Percentiles rank a stretch among this genome's conserved stretches.
These are phyloP conservation scores for Malurus melanocephalus DNA, from an alignment of 2,113 vertebrate species.

Conservation along the genomic window DNA sequence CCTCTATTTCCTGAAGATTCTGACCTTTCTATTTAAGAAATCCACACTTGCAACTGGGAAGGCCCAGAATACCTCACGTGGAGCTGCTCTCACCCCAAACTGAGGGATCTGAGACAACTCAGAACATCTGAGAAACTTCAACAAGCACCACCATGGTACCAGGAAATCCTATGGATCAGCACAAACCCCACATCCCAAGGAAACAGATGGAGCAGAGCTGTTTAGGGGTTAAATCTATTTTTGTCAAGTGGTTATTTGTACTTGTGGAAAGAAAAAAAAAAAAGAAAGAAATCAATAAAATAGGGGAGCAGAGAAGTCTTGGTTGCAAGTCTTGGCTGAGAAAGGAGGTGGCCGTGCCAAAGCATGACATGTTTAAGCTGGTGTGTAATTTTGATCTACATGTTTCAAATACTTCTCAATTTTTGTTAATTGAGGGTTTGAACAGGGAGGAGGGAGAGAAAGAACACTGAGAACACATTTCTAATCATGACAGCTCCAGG, in stretches of 20 bases:
- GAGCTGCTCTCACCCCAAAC: not conserved
- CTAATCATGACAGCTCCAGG: not conserved
- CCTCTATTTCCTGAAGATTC: not conserved
- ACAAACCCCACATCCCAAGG: not conserved
- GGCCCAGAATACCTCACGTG: not conserved
- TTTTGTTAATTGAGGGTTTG: constrained; percentile 32
- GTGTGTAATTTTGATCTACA: constrained; percentile 46
- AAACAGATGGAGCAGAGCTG: not conserved
- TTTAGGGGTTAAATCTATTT: not conserved
- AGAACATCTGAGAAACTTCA: not conserved
- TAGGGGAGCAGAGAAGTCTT: constrained; percentile 17
- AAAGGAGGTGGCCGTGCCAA: constrained; percentile 1
- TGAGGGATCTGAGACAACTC: not conserved
- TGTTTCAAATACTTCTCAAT: constrained; percentile 63
- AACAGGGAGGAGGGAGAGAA: not conserved
- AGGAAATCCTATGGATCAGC: not conserved
- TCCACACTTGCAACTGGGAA: not conserved
- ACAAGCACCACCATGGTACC: accelerated
- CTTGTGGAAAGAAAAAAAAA: not conserved
- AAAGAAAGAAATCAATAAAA: constrained; percentile 20
- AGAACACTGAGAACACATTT: constrained; percentile 14
- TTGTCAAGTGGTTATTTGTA: not conserved
- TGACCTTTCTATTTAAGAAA: not conserved
- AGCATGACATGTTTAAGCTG: not conserved
- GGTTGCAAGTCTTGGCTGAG: constrained; percentile 51